Evolutionary conservation across 2,113 vertebrate genomes (phyloP).

Genomic region (Archilochus colubris): DNA sequence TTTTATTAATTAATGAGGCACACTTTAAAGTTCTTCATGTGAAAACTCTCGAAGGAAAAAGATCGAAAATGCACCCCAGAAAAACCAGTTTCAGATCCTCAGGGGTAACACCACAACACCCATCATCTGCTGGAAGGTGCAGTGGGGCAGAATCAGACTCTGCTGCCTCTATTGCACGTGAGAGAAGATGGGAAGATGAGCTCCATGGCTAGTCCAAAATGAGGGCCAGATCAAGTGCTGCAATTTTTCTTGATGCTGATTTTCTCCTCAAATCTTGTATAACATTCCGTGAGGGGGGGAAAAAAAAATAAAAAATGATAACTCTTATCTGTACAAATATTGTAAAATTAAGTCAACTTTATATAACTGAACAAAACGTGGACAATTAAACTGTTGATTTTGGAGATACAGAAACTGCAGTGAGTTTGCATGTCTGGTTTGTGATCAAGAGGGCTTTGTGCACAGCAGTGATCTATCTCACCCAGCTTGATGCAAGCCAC

Average conservation of each 20-base stretch:
- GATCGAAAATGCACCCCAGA: not conserved
- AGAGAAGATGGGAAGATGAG: not conserved
- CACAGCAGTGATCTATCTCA: not conserved
- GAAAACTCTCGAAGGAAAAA: not conserved
- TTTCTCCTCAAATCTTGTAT: not conserved
- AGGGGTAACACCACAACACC: not conserved
- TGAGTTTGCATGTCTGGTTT: not conserved
- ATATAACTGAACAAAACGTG: not conserved
- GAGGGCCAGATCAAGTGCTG: not conserved
- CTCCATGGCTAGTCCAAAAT: not conserved
- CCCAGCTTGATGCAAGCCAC: not conserved
- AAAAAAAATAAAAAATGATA: not conserved
- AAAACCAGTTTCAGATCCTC: not conserved
- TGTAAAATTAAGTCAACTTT: not conserved
- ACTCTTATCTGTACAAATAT: not conserved
- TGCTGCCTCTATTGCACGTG: not conserved
- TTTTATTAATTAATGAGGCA: not conserved
- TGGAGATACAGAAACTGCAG: not conserved
- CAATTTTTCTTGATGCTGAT: not conserved
- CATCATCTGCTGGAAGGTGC: rapidly evolving
- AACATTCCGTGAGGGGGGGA: no score
- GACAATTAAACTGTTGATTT: not conserved
- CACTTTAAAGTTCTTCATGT: not conserved
- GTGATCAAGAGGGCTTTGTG: not conserved
- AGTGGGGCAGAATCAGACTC: not conserved